Evolutionary conservation across 2,113 vertebrate genomes (phyloP), one percentile per base, ranked within the genome.

Genomic region (Vulpes vulpes): DNA sequence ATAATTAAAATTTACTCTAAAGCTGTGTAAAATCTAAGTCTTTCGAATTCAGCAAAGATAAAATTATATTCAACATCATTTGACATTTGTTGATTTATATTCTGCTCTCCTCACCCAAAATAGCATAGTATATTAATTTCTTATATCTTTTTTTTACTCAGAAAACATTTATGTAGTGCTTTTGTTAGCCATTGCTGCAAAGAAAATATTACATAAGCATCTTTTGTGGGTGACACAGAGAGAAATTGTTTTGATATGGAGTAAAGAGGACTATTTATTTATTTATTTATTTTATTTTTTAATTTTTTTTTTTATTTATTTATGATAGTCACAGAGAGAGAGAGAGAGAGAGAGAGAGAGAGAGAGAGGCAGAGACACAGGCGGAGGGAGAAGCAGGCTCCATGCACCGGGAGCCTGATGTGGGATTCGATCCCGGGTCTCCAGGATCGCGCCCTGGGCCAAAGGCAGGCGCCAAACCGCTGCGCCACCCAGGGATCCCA

Each of bases 1-100:
- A 15, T 71, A 25, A 73, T 83, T 73, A 92, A 92, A 92, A 51
- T 51, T 73, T 83, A 69, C 32, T 79, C n/a, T 67, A 59, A 92
- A 83, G 30, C 79, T 83, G 53, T 76, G 17, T 49, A 83, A 83
- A 83, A 73, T 73, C 53, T 82, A 17, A 76, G 11, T n/a, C 19
- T 43, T 25, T 83, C 27, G 12, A 38, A 51, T 78, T 89, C 38
- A n/a, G 71, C 30, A 89, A n/a, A 62, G 71, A 25, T 78, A 60
- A 78, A 89, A 89, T 78, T 62, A 64, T 49, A 20, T 89, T 78
- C 71, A 62, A 25, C 14, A 32, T 89, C 43, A 64, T 62, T 62
- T 89, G 38, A 23, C 57, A 16, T 76, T 76, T 49, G 25, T 27
- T 62, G 27, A n/a, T 89, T 79, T 62, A 62, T 76, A 62, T 51